Evolutionary conservation across 2,888 invertebrate genomes (phyloP), one percentile per base, ranked within the genome.

Genomic region (Latrodectus hesperus): DNA sequence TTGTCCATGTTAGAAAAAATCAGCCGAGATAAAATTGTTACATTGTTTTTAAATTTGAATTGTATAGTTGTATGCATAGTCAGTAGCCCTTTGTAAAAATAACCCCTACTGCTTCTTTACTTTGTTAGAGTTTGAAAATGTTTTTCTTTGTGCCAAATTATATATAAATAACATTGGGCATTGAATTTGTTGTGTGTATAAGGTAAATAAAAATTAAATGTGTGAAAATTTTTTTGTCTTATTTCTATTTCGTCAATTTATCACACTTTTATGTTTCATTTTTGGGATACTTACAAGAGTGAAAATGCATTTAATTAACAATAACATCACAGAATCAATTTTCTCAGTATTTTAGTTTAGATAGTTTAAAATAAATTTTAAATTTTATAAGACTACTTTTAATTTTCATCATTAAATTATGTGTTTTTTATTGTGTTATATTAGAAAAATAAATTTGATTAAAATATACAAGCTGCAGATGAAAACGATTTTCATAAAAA

Each of bases 121-220:
- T 79, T 85, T 82, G 82, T 82, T 82, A 71, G 26, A 79, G 67
- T 77, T 79, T 55, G 17, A 11, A 26, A 60, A 74, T 75, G 82
- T 75, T 82, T 79, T 70, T 26, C 70, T 65, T 17, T 55, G 22
- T 75, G 75, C 68, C 22, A 49, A 51, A 84, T 22, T 55, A 17
- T 52, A 71, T 76, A 65, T 51, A 80, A 64, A 68, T 68, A 64
- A 78, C 64, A 80, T 85, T 85, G 80, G 79, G 75, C 74, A 65
- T 67, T 80, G 38, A 22, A 79, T 85, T 38, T 80, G 80, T 86
- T 86, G 64, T 86, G 81, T 84, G 73, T 60, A 81, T 71, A 81
- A 22, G 22, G 53, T 67, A 68, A 86, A 70, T 76, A 86, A 81
- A 86, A 75, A 38, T 67, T 76, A 26, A 68, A 70, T 84, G 72